phyloP scores from a whole-genome alignment of 2,797 vertebrate species.

The Premnoplex brunnescens region DNA sequence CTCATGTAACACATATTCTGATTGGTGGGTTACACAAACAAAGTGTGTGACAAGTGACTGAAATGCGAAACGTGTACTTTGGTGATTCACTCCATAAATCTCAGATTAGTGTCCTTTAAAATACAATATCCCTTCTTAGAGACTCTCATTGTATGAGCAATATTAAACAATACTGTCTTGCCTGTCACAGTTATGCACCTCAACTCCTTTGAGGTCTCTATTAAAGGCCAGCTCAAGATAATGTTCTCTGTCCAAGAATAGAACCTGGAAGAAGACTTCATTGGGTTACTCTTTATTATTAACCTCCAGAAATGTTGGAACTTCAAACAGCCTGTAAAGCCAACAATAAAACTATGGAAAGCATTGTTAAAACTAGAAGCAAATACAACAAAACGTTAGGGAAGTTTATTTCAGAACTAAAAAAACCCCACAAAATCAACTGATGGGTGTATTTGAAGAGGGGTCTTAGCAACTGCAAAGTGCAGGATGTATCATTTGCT shows the following conservation, averaged over 20 bases:
- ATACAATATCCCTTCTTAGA: not conserved
- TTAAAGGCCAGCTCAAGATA: not conserved
- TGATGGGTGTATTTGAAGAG: not conserved
- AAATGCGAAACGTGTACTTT: not conserved
- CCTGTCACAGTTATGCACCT: not conserved
- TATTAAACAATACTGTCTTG: not conserved
- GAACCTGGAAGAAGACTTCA: not conserved
- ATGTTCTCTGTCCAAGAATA: not conserved
- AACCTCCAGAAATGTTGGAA: not conserved
- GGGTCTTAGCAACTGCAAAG: not conserved
- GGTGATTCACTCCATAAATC: not conserved
- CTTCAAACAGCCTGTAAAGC: not conserved
- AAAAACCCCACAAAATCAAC: fast-evolving
- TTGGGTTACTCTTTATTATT: not conserved
- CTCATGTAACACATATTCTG: conserved; percentile 2
- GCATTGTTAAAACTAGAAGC: not conserved
- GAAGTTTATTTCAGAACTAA: not conserved
- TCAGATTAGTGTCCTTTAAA: not conserved
- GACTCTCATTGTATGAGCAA: not conserved
- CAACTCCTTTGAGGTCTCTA: not conserved
- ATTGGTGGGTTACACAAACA: not conserved
- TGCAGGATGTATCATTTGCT: not conserved
- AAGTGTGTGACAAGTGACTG: not conserved
- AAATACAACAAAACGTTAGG: not conserved
- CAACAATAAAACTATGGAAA: not conserved